phyloP scores from a whole-genome alignment of 2,113 vertebrate genomes.

The Pardalotus punctatus region DNA sequence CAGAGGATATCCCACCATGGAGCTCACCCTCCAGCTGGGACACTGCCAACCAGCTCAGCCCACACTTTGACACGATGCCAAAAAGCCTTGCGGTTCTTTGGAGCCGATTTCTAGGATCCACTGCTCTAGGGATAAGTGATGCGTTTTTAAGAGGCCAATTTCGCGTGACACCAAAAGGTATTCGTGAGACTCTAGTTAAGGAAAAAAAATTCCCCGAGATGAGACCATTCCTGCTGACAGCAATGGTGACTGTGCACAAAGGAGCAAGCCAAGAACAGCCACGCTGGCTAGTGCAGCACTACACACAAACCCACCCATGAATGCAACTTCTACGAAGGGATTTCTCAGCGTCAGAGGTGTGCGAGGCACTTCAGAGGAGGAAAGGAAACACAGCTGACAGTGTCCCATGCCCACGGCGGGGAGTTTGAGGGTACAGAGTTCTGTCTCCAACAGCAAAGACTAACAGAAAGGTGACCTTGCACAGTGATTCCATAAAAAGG shows the following conservation, averaged over 20 bases:
- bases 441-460: constrained; percentile 31
- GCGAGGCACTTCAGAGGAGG: constrained; percentile 70
- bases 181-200: constrained; percentile 37
- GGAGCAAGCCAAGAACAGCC: constrained; percentile 54
- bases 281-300: constrained; percentile 50
- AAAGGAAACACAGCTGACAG: constrained; percentile 53
- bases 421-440: constrained; percentile 44
- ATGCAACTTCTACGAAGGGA: constrained; percentile 35
- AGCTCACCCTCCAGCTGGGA: neutral
- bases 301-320: constrained; percentile 26
- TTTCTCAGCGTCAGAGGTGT: constrained; percentile 54
- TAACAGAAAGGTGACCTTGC: constrained; percentile 49
- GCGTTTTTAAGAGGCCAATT: neutral
- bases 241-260: constrained; percentile 46
- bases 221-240: constrained; percentile 29
- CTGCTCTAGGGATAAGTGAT: neutral
- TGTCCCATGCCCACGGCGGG: constrained; percentile 39
- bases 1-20: accelerated
- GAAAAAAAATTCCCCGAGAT: constrained; percentile 53
- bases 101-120: neutral
- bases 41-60: neutral
- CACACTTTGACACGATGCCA: neutral
- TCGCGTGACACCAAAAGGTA: constrained; percentile 9
- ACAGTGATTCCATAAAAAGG: constrained; percentile 60
- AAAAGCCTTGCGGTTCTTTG: neutral